Evolutionary conservation across 30 jellyfish, hydroid and myxozoan genomes (phyloP), one percentile per base, ranked within the genome.

Genomic region (Hydractinia symbiolongicarpus): DNA sequence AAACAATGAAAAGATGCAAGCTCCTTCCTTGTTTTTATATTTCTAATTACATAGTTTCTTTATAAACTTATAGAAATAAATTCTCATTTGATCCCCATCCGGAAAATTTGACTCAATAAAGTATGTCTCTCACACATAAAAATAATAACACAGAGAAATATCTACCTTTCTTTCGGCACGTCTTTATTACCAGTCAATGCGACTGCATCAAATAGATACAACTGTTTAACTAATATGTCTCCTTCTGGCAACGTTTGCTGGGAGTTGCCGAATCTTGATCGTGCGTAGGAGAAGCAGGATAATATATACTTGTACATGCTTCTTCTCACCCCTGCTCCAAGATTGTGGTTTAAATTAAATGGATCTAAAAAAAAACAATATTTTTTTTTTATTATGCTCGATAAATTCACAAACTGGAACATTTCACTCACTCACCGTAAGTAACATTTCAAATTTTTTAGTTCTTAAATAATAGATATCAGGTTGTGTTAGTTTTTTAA

Each of bases 301-400:
- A 69, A 60, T 30, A 91, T 91, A 83, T 72, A 82, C 7, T 70
- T 19, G 73, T 68, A 86, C 81, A 91, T 90, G 62, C 78, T 77
- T 73, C 66, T 73, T 10, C 79, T 86, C 82, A 91, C 74, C 16
- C 96, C 96, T 4, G 88, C 90, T 14, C 85, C 96, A 51, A 91
- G 84, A 78, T 91, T 91, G 82, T 86, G 97, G 21, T 75, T 78
- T 15, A 77, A 76, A 21, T 81, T 76, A 80, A 91, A 91, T 1
- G 97, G 97, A 83, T 91, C 97, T 91, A 73, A 53, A 76, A 77
- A 54, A 55, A 17, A 6, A 49, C 73, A 21, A 71, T 2, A 71
- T 30, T 1, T 0, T 30, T 30, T 30, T 2, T 30, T 30, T 30
- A 30, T n/a, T 30, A 30, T 30, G 44, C 44, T 30, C 44, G 2